These are phyloP conservation scores for Hyperoplus lanceolatus DNA, from an alignment of 2,797 vertebrate genomes.

Conservation along the genomic window DNA sequence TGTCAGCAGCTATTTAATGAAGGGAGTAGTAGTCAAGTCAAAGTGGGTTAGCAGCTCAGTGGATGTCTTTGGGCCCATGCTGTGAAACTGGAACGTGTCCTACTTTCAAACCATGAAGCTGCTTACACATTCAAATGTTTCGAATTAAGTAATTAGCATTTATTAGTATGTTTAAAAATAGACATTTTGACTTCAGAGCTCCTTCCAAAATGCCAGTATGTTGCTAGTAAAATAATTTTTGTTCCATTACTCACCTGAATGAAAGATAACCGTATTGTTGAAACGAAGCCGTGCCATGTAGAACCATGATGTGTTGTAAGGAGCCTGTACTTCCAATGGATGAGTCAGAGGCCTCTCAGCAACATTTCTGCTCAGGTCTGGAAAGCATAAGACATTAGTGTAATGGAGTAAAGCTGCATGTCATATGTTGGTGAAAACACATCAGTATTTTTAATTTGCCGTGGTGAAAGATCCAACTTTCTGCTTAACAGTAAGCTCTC, in stretches of 20 bases:
- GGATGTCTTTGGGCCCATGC: slow-evolving; percentile 19
- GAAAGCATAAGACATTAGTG: slow-evolving; percentile 25
- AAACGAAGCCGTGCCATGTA: slow-evolving; percentile 1
- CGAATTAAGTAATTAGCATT: slow-evolving; percentile 17
- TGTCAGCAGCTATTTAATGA: slow-evolving; percentile 72
- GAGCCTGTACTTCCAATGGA: slow-evolving; percentile 5
- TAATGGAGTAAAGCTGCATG: not conserved
- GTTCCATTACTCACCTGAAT: not conserved
- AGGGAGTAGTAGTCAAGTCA: slow-evolving; percentile 39
- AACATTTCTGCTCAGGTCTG: slow-evolving; percentile 5
- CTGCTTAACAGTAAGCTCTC: not conserved
- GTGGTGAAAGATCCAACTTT: not conserved
- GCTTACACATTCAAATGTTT: slow-evolving; percentile 5
- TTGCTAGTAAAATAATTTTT: not conserved
- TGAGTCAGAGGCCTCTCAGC: slow-evolving; percentile 6
- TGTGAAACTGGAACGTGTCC: slow-evolving; percentile 35
- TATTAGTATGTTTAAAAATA: not conserved
- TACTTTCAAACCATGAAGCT: slow-evolving; percentile 39
- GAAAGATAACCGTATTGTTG: not conserved
- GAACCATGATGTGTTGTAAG: not conserved
- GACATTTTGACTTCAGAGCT: not conserved
- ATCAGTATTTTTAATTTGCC: not conserved
- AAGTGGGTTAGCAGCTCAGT: slow-evolving; percentile 54
- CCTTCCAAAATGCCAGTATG: not conserved
- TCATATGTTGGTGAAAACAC: not conserved